phyloP scores from a whole-genome alignment of 2,113 vertebrate species.

The Sinocyclocheilus rhinocerous region DNA sequence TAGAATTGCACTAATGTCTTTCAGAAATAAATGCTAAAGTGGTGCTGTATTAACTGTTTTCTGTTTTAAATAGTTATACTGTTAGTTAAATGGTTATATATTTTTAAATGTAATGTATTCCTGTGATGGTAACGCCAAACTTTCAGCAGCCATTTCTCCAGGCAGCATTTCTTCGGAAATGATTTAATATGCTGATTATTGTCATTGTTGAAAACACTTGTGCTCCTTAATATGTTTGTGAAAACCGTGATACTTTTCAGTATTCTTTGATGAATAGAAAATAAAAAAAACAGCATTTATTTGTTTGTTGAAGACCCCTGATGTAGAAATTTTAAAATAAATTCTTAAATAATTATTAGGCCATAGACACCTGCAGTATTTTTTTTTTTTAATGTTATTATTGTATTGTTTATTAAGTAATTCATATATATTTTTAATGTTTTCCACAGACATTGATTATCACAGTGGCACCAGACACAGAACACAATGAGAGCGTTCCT shows the following conservation, averaged over 20 bases:
- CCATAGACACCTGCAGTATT: not conserved
- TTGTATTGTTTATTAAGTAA: not conserved
- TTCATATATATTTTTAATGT: not conserved
- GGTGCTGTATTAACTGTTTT: not conserved
- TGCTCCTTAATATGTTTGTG: not conserved
- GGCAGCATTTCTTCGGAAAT: not conserved
- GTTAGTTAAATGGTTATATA: not conserved
- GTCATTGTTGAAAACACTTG: not conserved
- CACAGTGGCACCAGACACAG: not conserved
- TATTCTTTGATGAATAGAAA: not conserved
- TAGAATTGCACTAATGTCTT: not conserved
- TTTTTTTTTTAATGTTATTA: too few relatives aligned
- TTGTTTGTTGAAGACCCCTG: not conserved
- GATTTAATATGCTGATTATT: not conserved
- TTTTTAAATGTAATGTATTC: not conserved
- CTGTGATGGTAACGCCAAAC: not conserved
- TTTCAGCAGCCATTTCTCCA: not conserved
- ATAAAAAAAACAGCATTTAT: not conserved
- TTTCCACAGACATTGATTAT: constrained; percentile 3
- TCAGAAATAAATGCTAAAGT: not conserved
- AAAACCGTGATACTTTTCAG: not conserved
- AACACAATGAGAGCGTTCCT: not conserved
- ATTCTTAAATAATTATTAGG: not conserved
- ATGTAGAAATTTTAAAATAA: not conserved
- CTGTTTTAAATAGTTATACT: too few relatives aligned